Evolutionary conservation across 2,113 vertebrate genomes (phyloP).

Genomic region (Burhinus bistriatus): DNA sequence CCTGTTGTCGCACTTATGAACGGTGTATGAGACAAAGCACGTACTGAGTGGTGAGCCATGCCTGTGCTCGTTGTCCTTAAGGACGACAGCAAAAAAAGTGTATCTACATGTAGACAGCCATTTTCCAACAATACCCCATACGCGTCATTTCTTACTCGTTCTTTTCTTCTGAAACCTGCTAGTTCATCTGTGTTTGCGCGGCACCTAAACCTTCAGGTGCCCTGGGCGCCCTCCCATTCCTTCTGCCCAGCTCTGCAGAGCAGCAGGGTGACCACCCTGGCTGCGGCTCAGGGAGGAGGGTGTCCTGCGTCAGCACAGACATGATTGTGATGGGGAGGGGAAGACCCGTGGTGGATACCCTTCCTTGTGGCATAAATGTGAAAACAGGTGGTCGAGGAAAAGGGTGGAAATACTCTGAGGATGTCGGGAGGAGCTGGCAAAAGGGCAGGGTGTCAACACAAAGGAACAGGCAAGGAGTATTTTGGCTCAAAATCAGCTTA

Average conservation of each 20-base stretch:
- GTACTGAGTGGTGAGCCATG: background rate
- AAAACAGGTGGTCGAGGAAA: accelerated
- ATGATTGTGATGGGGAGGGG: accelerated
- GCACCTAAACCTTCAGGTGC: background rate
- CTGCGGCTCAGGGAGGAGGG: accelerated
- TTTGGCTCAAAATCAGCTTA: background rate
- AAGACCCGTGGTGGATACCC: background rate
- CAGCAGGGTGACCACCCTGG: accelerated
- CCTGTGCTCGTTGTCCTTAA: background rate
- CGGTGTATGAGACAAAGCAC: background rate
- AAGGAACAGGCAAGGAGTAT: background rate
- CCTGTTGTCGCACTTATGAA: background rate
- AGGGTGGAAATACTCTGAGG: background rate
- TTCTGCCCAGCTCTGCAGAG: background rate
- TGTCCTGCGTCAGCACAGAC: background rate
- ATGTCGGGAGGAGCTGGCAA: background rate
- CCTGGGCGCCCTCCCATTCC: accelerated
- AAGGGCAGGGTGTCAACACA: background rate
- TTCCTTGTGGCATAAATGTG: background rate
- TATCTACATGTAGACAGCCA: background rate
- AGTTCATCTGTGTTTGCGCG: background rate
- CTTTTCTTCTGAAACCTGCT: background rate
- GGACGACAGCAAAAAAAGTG: background rate
- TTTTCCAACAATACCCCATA: background rate
- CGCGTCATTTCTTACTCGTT: background rate